phyloP scores from a whole-genome alignment of 2,797 vertebrate genomes.

The Nannoperca obscura region DNA sequence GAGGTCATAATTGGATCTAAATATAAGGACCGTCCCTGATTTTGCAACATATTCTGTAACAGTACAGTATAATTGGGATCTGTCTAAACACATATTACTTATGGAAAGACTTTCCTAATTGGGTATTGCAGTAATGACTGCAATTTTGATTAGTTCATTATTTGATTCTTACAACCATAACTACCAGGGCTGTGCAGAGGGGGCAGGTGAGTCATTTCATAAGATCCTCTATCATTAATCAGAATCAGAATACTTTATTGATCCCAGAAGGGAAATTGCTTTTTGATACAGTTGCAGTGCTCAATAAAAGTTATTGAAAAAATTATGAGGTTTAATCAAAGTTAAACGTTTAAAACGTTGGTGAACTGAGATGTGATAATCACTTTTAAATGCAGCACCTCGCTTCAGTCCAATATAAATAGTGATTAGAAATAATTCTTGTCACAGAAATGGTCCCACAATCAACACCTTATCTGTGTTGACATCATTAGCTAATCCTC shows the following conservation, averaged over 20 bases:
- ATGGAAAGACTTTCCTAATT: background rate
- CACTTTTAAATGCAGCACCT: background rate
- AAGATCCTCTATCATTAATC: background rate
- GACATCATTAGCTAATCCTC: background rate
- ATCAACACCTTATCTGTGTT: background rate
- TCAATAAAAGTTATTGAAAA: too few relatives aligned
- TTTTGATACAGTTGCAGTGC: too few relatives aligned
- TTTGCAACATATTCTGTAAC: background rate
- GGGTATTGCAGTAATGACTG: background rate
- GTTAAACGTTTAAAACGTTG: background rate
- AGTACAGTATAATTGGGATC: background rate
- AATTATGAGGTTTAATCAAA: background rate
- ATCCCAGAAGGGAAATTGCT: too few relatives aligned
- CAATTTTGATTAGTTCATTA: background rate
- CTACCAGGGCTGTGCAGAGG: background rate
- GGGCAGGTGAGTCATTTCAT: background rate
- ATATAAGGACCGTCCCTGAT: background rate
- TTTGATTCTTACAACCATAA: conserved; percentile 5
- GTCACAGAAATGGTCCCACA: background rate
- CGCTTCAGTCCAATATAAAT: background rate
- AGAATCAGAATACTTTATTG: too few relatives aligned
- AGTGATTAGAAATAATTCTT: background rate
- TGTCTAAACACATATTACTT: background rate
- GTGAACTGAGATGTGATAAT: conserved; percentile 1
- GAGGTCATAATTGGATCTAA: background rate